Base-by-base conservation (phyloP, 2,113 vertebrate genomes). In the Callaeas wilsoni region DNA sequence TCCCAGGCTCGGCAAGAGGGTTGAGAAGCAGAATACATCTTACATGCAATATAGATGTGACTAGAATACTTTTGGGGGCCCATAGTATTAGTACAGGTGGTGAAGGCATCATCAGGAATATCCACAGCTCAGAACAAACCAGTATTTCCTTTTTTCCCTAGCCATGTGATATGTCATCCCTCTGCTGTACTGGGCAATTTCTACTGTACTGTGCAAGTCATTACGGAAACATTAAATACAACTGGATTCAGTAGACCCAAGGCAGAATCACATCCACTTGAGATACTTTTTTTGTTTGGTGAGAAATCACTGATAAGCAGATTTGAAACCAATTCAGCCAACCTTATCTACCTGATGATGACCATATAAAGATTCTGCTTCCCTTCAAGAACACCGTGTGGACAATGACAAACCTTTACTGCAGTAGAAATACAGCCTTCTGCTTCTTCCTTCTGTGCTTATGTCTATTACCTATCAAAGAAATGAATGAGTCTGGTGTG, bases 351-450 rank as follows among this genome's bases (percentile, higher is more conserved):
- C 67, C 49, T 81, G 44, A 60, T 57, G 21, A 41, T 68, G 56
- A 71, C 21, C 64, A 26, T 21, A 56, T 52, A 17, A 75, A 71
- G 70, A 26, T 79, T 83, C 70, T 85, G 25, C n/a, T 85, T 82
- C 41, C 16, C 13, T 53, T 33, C 5, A 20, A 69, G 55, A 83
- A 83, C 0, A 4, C n/a, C 53, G 37, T 0, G 1, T 25, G 21
- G 70, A 57, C 69, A 85, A 56, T 25, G 18, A 76, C 46, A 81
- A 73, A 85, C 15, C 2, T 81, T 84, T 78, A 67, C 30, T 88
- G 53, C 0, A 12, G 57, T 20, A 84, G 53, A 88, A 83, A 79
- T 56, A 56, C 1, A 79, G 27, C 6, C 20, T 44, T 86, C 50
- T 65, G 30, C 22, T 88, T 80, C 67, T 80, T 76, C 63, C 22